Percentiles rank a stretch among this genome's conserved stretches.
Conservation (phyloP, 1,140 invertebrate genomes). For the Dendrolimus punctatus region DNA sequence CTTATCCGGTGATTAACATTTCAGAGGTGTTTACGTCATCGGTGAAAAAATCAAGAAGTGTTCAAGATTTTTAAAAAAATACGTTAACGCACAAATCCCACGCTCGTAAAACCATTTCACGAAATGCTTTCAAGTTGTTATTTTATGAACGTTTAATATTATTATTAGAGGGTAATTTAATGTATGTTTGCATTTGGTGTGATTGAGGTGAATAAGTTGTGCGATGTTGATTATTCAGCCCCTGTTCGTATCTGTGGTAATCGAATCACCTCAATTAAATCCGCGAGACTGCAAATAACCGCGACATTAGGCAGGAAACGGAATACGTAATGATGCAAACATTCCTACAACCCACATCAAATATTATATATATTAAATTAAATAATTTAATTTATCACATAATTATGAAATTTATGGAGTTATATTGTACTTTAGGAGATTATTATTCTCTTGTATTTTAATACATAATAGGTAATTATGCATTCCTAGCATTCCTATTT, state of each 20-base stretch:
- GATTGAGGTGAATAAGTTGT: slow-evolving; percentile 18
- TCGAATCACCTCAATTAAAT: slow-evolving; percentile 34
- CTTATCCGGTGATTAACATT: slow-evolving; percentile 45
- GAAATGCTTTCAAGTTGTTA: slow-evolving; percentile 58
- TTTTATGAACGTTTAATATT: slow-evolving; percentile 4
- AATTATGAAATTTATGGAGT: too few relatives aligned
- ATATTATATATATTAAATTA: neutral
- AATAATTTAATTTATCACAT: too few relatives aligned
- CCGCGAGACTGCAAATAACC: slow-evolving; percentile 36
- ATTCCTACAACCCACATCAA: neutral
- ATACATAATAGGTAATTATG: too few relatives aligned
- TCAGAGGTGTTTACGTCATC: slow-evolving; percentile 49
- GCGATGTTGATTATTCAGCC: slow-evolving; percentile 25
- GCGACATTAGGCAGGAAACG: slow-evolving; percentile 32
- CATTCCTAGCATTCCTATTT: too few relatives aligned
- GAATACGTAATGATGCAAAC: slow-evolving; percentile 43
- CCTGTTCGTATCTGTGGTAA: slow-evolving; percentile 34
- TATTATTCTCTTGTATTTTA: too few relatives aligned
- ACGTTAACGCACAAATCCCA: slow-evolving; percentile 68
- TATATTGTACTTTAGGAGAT: too few relatives aligned
- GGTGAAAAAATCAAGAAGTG: slow-evolving; percentile 49
- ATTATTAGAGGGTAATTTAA: slow-evolving; percentile 6
- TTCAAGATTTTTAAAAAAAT: slow-evolving; percentile 46
- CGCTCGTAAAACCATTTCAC: slow-evolving; percentile 71
- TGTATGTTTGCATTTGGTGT: slow-evolving; percentile 20